Percentiles rank a stretch among this genome's conserved stretches.
phyloP scores from a whole-genome alignment of 2,888 invertebrate species.

The Sarcophaga rosellei region DNA sequence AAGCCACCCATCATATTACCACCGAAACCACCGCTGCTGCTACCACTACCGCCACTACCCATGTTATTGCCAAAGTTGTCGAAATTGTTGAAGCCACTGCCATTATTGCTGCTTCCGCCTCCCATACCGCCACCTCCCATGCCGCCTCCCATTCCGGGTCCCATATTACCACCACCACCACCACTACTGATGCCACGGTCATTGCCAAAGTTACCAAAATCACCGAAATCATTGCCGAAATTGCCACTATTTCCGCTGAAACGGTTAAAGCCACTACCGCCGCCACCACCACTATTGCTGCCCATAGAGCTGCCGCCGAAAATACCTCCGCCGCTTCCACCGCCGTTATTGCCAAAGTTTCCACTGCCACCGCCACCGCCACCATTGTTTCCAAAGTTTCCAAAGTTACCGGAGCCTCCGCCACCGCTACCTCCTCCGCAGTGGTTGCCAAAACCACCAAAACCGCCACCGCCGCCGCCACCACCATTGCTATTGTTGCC shows the following conservation, averaged over 20 bases:
- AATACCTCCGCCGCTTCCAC: slow-evolving; percentile 69
- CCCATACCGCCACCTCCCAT: slow-evolving; percentile 53
- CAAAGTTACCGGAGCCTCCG: slow-evolving; percentile 72
- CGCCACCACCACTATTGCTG: slow-evolving; percentile 71
- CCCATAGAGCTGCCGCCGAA: slow-evolving; percentile 69
- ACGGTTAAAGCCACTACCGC: slow-evolving; percentile 70
- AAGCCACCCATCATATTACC: slow-evolving; percentile 50
- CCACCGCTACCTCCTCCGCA: slow-evolving; percentile 33
- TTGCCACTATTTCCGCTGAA: slow-evolving; percentile 71
- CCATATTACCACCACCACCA: slow-evolving; percentile 69
- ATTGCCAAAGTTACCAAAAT: slow-evolving; percentile 80
- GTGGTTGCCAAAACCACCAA: slow-evolving; percentile 1
- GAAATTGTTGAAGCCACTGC: slow-evolving; percentile 63
- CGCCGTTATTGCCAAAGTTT: slow-evolving; percentile 70
- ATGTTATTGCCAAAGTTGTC: slow-evolving; percentile 67
- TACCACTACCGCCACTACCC: slow-evolving; percentile 76
- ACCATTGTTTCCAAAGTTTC: slow-evolving; percentile 64
- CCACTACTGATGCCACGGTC: slow-evolving; percentile 69
- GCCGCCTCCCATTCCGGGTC: slow-evolving; percentile 70
- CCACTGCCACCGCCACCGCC: slow-evolving; percentile 67
- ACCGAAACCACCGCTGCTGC: slow-evolving; percentile 60
- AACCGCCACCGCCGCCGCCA: slow-evolving; percentile 72
- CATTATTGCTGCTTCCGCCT: slow-evolving; percentile 12
- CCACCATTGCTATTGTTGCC: slow-evolving; percentile 74
- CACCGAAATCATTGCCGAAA: slow-evolving; percentile 73